Base-by-base conservation (phyloP, 2,113 vertebrate genomes). In the Pica pica region DNA sequence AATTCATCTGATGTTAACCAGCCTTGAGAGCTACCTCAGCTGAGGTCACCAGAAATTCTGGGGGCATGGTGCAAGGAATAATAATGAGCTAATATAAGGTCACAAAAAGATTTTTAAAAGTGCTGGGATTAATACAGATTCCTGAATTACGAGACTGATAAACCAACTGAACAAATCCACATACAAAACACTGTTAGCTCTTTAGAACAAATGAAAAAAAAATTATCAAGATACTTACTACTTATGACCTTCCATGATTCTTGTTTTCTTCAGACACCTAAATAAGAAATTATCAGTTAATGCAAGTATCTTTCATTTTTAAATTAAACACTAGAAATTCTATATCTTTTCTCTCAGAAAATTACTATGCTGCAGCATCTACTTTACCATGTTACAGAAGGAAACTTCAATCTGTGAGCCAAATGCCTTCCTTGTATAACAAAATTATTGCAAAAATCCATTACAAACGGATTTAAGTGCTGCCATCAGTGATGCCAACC, bases 191-290 rank as follows among this genome's bases (percentile, higher is more conserved):
- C 22, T 17, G 39, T 57, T 33, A 80, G 14, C 35, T n/a, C 28
- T 63, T 74, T 3, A 87, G 24, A 83, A 42, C n/a, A 37, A 79
- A 28, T 82, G 93, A 37, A 94, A 60, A 46, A 85, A 73, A 93
- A 85, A 70, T 4, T 0, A 74, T 20, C 11, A 80, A 68, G 44
- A 27, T 93, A 96, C 97, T 98, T 97, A 98, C 98, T 98, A 98
- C 85, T 98, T 98, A 83, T 98, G 98, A 90, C 98, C 95, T 89
- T 98, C 98, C 98, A 98, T 98, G 57, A 80, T 96, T 97, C 87
- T 80, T 71, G 57, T 74, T 87, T 95, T 93, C 94, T 96, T 94
- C 96, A 96, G 91, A 61, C 78, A 75, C 93, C 97, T 97, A 77
- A 89, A 91, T 41, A 93, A 96, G 55, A 96, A 93, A 92, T 59